phyloP scores from a whole-genome alignment of 2,888 invertebrate species.

The Stenurella melanura region DNA sequence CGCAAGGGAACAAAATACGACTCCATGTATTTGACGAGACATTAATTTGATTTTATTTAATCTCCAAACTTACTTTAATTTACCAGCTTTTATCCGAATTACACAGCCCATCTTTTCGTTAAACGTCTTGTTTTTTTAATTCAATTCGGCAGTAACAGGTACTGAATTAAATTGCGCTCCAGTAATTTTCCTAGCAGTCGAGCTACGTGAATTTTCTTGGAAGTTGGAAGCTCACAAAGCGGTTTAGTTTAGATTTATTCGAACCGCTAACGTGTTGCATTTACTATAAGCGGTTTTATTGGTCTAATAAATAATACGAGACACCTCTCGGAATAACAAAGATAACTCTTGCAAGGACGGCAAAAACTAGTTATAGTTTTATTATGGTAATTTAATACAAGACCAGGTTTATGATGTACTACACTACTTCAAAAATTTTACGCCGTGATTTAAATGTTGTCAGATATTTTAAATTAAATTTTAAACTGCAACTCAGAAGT shows the following conservation, averaged over 20 bases:
- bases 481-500: background rate
- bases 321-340: slow-evolving; percentile 36
- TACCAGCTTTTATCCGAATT: slow-evolving; percentile 14
- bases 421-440: background rate
- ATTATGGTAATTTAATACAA: slow-evolving; percentile 17
- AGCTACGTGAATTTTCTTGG: slow-evolving; percentile 40
- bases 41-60: no score
- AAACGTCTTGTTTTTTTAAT: slow-evolving; percentile 32
- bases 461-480: background rate
- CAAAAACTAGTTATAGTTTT: slow-evolving; percentile 26
- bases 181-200: slow-evolving; percentile 33
- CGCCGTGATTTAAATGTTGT: background rate
- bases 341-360: background rate
- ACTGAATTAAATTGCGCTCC: slow-evolving; percentile 26
- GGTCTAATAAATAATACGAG: slow-evolving; percentile 47
- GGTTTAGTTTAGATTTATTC: slow-evolving; percentile 48
- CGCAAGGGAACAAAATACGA: background rate
- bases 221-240: slow-evolving; percentile 40
- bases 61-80: background rate
- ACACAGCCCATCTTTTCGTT: slow-evolving; percentile 23
- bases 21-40: no score
- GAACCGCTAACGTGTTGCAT: slow-evolving; percentile 50
- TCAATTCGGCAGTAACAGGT: slow-evolving; percentile 19
- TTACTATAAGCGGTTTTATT: slow-evolving; percentile 45
- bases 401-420: background rate